Base-by-base conservation (phyloP, 1,140 invertebrate genomes). In the Copidosoma floridanum region DNA sequence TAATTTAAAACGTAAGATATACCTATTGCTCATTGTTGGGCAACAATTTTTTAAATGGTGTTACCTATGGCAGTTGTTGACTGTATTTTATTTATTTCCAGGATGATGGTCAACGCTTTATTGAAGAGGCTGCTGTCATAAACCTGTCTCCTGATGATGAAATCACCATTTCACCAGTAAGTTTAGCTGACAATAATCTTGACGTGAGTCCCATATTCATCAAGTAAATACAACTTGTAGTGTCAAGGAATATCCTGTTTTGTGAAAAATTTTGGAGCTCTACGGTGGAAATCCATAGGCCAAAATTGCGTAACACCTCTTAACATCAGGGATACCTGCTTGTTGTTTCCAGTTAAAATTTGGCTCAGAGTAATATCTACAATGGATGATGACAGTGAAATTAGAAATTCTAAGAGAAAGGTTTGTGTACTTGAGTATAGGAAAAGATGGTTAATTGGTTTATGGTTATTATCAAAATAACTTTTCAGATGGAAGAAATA, bases 111-210 rank as follows among this genome's bases (percentile, higher is more conserved):
- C 46, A 40, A 4, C 38, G 41, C 57, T 26, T 55, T 24, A 26
- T 61, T n/a, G 66, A 68, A 27, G 21, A 70, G 7, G 70, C 68
- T 16, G 57, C 55, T 16, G 69, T 43, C 14, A 70, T 72, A 54
- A 61, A 63, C 52, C 1, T 70, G 29, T 63, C 64, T 6, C 24
- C 63, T 6, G 35, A 66, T 2, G 57, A 54, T 57, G 67, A 71
- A 54, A 65, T 71, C 55, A 66, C 67, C 8, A 64, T 72, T 52
- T 71, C 53, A 20, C 68, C 70, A 66, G 71, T 72, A 63, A 68
- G 58, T n/a, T n/a, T n/a, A n/a, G n/a, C n/a, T n/a, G n/a, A n/a
- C n/a, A n/a, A n/a, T n/a, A n/a, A 43, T 43, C 3, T 43, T 43
- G 16, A 43, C 18, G 10, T 8, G 7, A 21, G 14, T 43, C 3